Evolutionary conservation across 2,113 vertebrate genomes (phyloP).

Genomic region (Acinonyx jubatus): DNA sequence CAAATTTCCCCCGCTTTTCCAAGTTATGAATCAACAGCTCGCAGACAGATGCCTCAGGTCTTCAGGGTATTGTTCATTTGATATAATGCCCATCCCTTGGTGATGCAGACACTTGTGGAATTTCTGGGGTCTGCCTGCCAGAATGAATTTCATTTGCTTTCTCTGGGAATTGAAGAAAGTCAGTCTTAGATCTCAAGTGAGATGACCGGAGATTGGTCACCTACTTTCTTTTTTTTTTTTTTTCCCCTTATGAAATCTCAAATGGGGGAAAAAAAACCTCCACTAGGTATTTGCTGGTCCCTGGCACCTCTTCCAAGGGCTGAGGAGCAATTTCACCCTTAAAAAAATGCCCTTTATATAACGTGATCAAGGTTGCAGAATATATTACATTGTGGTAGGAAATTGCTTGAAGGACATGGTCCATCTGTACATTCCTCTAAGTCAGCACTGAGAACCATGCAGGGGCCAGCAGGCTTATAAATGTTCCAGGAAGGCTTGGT

Average conservation of each 20-base stretch:
- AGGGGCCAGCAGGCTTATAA: not conserved
- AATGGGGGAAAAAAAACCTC: not conserved
- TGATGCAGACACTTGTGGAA: not conserved
- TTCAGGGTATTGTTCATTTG: constrained; percentile 35
- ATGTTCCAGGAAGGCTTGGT: not conserved
- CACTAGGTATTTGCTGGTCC: not conserved
- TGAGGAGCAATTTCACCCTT: not conserved
- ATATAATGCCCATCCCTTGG: constrained; percentile 9
- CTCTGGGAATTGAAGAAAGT: constrained; percentile 50
- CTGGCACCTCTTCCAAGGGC: not conserved
- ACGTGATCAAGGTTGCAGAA: not conserved
- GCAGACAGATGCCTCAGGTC: constrained; percentile 39
- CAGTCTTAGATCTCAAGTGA: constrained; percentile 40
- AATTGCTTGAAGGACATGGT: not conserved
- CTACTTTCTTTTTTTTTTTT: not conserved
- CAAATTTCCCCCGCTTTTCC: not conserved
- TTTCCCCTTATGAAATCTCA: constrained; percentile 34
- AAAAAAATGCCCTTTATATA: not conserved
- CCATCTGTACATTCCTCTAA: not conserved
- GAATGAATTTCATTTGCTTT: constrained; percentile 56
- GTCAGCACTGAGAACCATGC: not conserved
- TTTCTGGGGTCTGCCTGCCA: constrained; percentile 54
- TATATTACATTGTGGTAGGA: not conserved
- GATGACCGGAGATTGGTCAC: not conserved
- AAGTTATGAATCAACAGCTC: constrained; percentile 16